These are phyloP conservation scores for Leptopilina boulardi DNA, from an alignment of 1,140 invertebrate genomes.

Conservation along the genomic window DNA sequence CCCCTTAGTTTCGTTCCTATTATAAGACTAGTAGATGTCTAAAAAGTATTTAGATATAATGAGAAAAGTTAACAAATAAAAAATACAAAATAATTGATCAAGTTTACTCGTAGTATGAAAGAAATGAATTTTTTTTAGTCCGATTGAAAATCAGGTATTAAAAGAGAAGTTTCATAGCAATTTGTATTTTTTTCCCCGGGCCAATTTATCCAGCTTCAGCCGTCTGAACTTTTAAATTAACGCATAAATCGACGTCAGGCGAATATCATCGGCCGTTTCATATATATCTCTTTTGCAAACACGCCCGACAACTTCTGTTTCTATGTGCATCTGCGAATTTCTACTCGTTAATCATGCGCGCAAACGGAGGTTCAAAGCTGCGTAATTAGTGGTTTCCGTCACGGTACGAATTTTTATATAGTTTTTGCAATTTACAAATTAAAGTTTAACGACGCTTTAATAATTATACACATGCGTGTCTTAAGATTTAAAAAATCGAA, in stretches of 20 bases:
- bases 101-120: neutral
- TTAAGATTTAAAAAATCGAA: too few relatives aligned
- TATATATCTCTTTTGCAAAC: constrained; percentile 14
- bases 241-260: constrained; percentile 22
- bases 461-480: neutral
- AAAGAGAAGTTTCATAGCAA: neutral
- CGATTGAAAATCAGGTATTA: neutral
- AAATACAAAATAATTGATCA: neutral
- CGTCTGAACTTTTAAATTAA: constrained; percentile 9
- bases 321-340: constrained; percentile 5
- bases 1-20: too few relatives aligned
- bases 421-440: neutral
- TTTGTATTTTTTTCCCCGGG: neutral
- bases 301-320: neutral
- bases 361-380: neutral
- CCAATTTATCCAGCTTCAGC: neutral
- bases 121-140: neutral
- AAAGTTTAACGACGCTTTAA: constrained; percentile 10
- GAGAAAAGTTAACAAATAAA: neutral
- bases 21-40: too few relatives aligned
- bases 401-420: neutral
- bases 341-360: constrained; percentile 7
- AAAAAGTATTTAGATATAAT: too few relatives aligned
- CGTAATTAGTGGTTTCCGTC: constrained; percentile 16
- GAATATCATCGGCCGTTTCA: constrained; percentile 19